These are phyloP conservation scores for Trissoscelio sp. DNA, from an alignment of 2,888 invertebrate species.

Conservation along the genomic window DNA sequence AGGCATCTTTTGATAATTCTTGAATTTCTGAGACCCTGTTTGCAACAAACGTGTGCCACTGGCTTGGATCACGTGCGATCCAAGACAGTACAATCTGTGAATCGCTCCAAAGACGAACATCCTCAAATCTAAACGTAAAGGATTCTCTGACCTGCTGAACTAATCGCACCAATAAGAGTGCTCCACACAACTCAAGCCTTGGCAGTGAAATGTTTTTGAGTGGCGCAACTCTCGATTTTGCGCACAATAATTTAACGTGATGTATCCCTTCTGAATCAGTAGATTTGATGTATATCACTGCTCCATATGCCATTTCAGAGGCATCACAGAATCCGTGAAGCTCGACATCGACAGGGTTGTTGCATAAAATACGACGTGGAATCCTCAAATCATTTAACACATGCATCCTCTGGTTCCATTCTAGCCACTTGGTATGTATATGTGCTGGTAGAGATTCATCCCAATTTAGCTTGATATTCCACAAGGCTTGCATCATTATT, in stretches of 20 bases:
- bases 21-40: slow-evolving; percentile 24
- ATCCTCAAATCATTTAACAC: slow-evolving; percentile 56
- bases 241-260: slow-evolving; percentile 7
- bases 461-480: not conserved
- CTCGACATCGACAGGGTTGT: slow-evolving; percentile 24
- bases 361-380: slow-evolving; percentile 36
- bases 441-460: not conserved
- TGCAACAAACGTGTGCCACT: slow-evolving; percentile 28
- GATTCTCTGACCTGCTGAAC: not conserved
- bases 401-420: slow-evolving; percentile 37
- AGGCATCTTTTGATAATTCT: not conserved
- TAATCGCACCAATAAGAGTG: not conserved
- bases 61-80: too few relatives aligned
- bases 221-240: slow-evolving; percentile 13
- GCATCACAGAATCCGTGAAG: slow-evolving; percentile 67
- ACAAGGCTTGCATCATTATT: not conserved
- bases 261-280: not conserved
- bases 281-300: slow-evolving; percentile 6
- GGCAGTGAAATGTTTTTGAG: slow-evolving; percentile 15
- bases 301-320: slow-evolving; percentile 24
- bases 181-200: slow-evolving; percentile 8
- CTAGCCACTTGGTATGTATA: not conserved
- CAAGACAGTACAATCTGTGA: slow-evolving; percentile 71
- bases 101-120: slow-evolving; percentile 69
- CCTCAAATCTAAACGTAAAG: slow-evolving; percentile 5